Conservation (phyloP, 1,140 invertebrate genomes). For the Schlechtendalia chinensis region DNA sequence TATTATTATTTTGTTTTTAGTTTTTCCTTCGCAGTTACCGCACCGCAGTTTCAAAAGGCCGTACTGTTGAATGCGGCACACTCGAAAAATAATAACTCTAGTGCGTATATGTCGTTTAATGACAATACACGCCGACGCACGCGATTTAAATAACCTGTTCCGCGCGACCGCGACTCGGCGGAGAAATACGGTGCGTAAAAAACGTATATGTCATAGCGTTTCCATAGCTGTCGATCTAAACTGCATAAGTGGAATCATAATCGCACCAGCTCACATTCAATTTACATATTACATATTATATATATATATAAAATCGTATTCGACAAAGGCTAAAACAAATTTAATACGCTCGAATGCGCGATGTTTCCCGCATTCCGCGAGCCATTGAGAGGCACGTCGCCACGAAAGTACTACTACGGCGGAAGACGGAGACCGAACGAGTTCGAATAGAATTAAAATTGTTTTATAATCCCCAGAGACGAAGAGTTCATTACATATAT, state of each 20-base stretch:
- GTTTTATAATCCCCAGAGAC: neutral
- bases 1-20: too few species aligned
- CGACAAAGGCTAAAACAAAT: conserved; percentile 19
- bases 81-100: neutral
- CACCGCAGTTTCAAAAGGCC: neutral
- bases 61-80: neutral
- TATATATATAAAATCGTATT: neutral
- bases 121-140: neutral
- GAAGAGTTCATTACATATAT: neutral
- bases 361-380: neutral
- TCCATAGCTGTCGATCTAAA: conserved; percentile 24
- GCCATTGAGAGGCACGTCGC: conserved; percentile 12
- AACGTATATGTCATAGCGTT: neutral
- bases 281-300: too few species aligned
- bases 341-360: conserved; percentile 18
- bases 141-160: conserved; percentile 11
- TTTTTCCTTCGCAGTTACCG: neutral
- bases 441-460: conserved; percentile 28
- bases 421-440: neutral
- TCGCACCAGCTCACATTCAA: conserved; percentile 28
- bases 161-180: neutral
- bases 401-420: neutral
- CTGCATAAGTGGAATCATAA: conserved; percentile 39
- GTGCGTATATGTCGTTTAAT: conserved; percentile 28
- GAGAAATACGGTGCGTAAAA: neutral